Evolutionary conservation across 1,140 invertebrate genomes (phyloP), one percentile per base, ranked within the genome.

Genomic region (Stegodyphus mimosarum): DNA sequence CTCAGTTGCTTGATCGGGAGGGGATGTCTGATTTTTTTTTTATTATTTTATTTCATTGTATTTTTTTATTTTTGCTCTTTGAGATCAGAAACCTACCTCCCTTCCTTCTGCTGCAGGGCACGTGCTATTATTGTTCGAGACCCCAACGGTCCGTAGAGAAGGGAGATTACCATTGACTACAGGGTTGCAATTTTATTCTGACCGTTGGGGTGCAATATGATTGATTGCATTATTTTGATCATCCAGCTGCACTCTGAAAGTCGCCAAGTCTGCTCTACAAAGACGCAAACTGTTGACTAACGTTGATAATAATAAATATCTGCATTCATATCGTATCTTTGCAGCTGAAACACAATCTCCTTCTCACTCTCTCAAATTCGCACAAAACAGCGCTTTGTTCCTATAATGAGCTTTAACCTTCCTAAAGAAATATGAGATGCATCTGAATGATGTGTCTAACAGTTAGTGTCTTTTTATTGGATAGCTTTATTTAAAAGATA

Each of bases 171-270:
- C 67, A 79, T 79, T 79, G 77, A 79, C 50, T 79, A 69, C 77
- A 79, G 77, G 77, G 77, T 79, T 79, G 66, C 77, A 52, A 50
- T 79, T 69, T 69, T 79, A 79, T 70, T 69, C 77, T 69, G 77
- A 70, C 77, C 66, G 77, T 79, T 79, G 64, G 77, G 77, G 77
- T 79, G 66, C 66, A 79, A 18, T 79, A 79, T 79, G 77, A 79
- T 79, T 79, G 77, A 79, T 79, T 70, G 18, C 69, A 79, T 79
- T 70, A 79, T 79, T 79, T 70, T 18, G 66, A 70, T 79, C 52
- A 69, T 7, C 15, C 77, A 70, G 77, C 77, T 79, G 77, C 77
- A 70, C 18, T 4, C 9, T 17, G n/a, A 75, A 72, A 52, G 50
- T 77, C 77, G 77, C 77, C 77, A 79, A 79, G 6, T 55, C 51